phyloP scores from a whole-genome alignment of 2,888 invertebrate genomes.

The Emmelina monodactyla region DNA sequence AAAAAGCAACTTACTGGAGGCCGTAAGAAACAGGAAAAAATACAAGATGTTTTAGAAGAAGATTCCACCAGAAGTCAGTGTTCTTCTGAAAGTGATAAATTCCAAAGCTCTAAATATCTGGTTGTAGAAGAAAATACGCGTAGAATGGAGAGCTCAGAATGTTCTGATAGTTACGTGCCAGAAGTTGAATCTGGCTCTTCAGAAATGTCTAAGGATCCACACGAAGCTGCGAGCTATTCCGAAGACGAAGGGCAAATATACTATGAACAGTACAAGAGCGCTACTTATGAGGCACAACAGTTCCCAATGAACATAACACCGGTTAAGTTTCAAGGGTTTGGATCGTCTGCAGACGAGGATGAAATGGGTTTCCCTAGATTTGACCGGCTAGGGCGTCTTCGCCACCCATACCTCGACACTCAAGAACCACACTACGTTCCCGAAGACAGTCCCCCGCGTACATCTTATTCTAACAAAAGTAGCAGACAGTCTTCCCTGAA shows the following conservation, averaged over 20 bases:
- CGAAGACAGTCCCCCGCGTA: conserved; percentile 55
- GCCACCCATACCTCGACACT: conserved; percentile 58
- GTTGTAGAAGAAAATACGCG: conserved; percentile 51
- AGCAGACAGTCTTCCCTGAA: conserved; percentile 60
- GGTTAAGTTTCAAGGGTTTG: conserved; percentile 67
- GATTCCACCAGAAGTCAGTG: conserved; percentile 59
- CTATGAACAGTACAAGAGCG: conserved; percentile 49
- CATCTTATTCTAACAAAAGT: conserved; percentile 53
- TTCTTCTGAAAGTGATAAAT: conserved; percentile 59
- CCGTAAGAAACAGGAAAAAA: conserved; percentile 64
- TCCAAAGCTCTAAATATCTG: conserved; percentile 40
- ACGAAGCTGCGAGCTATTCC: conserved; percentile 51
- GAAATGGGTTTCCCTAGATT: conserved; percentile 73
- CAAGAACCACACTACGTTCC: conserved; percentile 54
- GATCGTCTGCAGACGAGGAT: conserved; percentile 70
- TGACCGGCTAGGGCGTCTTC: conserved; percentile 65
- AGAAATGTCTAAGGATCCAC: conserved; percentile 61
- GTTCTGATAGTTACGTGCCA: conserved; percentile 74
- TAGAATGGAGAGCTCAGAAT: conserved; percentile 69
- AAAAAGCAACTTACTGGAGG: conserved; percentile 70
- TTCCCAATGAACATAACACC: conserved; percentile 55
- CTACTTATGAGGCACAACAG: conserved; percentile 46
- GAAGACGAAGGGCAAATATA: conserved; percentile 65
- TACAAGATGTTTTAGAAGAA: conserved; percentile 61
- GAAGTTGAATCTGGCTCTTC: conserved; percentile 70